A percentile compares a stretch with the other conserved stretches of the same genome.
These are phyloP conservation scores for Ciconia nigra DNA, from an alignment of 2,797 vertebrate genomes.

Conservation along the genomic window DNA sequence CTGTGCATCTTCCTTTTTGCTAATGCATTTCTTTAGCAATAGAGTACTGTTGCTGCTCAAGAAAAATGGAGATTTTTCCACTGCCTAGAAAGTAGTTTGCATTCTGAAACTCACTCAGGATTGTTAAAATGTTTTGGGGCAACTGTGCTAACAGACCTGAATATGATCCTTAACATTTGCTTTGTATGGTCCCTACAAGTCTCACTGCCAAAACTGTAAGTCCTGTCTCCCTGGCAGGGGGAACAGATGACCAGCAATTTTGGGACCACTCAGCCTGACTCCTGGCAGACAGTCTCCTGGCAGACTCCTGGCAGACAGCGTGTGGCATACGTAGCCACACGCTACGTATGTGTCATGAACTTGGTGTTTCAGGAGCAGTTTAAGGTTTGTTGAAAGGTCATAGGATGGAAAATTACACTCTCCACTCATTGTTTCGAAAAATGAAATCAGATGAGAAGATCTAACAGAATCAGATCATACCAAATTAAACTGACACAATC, in stretches of 20 bases:
- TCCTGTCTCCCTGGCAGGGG: neutral
- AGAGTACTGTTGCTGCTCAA: neutral
- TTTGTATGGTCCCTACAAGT: neutral
- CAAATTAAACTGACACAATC: conserved; percentile 10
- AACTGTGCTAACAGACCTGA: neutral
- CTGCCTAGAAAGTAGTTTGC: neutral
- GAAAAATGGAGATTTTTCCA: neutral
- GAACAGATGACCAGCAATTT: neutral
- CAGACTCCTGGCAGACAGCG: too few relatives aligned
- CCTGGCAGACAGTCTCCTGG: neutral
- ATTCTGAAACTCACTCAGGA: neutral
- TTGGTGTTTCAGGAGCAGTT: neutral
- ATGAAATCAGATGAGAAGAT: conserved; percentile 23
- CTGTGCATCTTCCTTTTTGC: neutral
- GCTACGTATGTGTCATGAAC: neutral
- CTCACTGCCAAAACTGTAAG: neutral
- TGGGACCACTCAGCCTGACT: neutral
- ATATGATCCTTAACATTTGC: neutral
- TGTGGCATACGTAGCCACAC: too few relatives aligned
- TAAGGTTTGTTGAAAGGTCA: neutral
- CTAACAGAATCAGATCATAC: neutral
- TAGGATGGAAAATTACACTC: neutral
- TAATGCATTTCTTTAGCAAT: neutral
- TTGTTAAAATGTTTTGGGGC: neutral
- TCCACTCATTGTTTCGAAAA: neutral